phyloP scores from a whole-genome alignment of 2,113 vertebrate genomes.

The Telmatochromis brichardi region DNA sequence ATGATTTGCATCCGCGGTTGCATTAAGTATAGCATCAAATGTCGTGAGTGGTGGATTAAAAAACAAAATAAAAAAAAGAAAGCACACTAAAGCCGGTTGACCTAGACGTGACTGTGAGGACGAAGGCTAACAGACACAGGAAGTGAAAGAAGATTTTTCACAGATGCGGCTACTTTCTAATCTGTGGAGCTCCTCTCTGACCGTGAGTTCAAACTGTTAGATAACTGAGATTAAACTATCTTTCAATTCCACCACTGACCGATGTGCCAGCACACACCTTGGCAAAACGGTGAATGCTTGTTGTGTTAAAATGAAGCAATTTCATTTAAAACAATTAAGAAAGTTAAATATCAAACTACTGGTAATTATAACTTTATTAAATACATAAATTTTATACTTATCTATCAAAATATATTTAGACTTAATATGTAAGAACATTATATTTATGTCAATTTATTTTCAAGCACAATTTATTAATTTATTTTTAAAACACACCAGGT shows the following conservation, averaged over 20 bases:
- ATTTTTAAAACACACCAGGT: not conserved
- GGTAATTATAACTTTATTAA: not conserved
- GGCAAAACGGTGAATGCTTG: not conserved
- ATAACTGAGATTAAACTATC: not conserved
- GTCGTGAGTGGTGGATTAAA: not conserved
- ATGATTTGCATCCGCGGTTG: conserved; percentile 16
- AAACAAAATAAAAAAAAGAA: not conserved
- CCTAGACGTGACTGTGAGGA: conserved; percentile 1
- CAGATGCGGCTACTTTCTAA: not conserved
- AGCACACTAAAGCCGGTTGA: not conserved
- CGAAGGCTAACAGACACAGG: not conserved
- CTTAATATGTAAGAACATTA: not conserved
- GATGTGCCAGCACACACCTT: not conserved
- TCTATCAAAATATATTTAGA: not conserved
- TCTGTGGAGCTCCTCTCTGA: not conserved
- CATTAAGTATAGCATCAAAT: conserved; percentile 18
- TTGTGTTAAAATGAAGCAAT: not conserved
- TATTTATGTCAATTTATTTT: not conserved
- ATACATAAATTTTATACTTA: not conserved
- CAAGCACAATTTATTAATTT: not conserved
- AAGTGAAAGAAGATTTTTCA: not conserved
- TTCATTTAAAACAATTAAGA: not conserved
- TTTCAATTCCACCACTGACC: not conserved
- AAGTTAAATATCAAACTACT: not conserved
- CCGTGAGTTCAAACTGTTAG: not conserved